Percentiles rank a stretch among this genome's conserved stretches.
These are phyloP conservation scores for Micrasema longulum DNA, from an alignment of 1,140 invertebrate genomes.

Conservation along the genomic window DNA sequence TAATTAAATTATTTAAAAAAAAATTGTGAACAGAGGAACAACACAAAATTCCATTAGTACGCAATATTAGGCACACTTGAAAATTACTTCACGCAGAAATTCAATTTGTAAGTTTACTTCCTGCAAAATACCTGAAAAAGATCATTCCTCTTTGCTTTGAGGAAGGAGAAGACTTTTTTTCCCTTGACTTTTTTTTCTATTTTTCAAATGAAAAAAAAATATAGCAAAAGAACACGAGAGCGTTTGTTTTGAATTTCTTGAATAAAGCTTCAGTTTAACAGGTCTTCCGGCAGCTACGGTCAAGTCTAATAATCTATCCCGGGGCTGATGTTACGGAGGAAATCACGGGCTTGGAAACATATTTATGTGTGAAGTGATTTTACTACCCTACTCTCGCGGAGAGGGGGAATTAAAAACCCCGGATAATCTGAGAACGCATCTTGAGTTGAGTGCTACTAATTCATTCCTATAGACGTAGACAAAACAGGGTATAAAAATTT, in stretches of 20 bases:
- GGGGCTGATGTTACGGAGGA: constrained; percentile 36
- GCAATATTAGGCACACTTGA: no score
- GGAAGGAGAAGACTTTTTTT: no score
- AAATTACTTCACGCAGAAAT: no score
- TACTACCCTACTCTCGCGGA: constrained; percentile 26
- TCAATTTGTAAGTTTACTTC: no score
- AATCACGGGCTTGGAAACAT: constrained; percentile 41
- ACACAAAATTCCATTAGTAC: no score
- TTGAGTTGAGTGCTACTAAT: constrained; percentile 28
- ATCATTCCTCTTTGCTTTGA: no score
- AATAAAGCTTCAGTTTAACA: constrained; percentile 7
- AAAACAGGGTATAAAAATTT: constrained; percentile 31
- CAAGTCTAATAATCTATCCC: constrained; percentile 40
- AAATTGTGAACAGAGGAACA: no score
- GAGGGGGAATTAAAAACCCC: constrained; percentile 1
- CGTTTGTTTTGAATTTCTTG: not conserved
- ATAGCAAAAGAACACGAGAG: no score
- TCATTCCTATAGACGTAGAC: constrained; percentile 33
- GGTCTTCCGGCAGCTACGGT: constrained; percentile 2
- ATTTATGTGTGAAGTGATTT: constrained; percentile 36
- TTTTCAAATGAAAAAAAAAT: no score
- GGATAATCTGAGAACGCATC: constrained; percentile 6
- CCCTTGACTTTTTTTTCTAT: no score
- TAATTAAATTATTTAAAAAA: no score
- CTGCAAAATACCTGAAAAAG: no score